Evolutionary conservation across 1,140 invertebrate species (phyloP).

Genomic region (Diuraphis noxia): DNA sequence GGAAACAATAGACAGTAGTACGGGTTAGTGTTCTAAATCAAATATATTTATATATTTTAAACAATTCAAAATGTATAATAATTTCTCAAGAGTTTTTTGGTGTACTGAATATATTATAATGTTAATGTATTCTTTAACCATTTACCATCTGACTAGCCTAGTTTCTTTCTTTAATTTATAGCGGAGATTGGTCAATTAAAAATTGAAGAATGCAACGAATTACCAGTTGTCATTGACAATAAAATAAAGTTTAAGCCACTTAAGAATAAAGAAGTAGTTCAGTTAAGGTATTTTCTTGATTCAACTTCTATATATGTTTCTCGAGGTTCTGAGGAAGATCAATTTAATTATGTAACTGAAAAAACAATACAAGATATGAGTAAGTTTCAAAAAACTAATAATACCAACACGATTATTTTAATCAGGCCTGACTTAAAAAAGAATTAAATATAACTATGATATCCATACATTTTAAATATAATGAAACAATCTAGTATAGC

Average conservation of each 20-base stretch:
- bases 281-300: constrained; percentile 8
- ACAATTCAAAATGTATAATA: no score
- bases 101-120: no score
- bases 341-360: neutral
- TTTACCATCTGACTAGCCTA: no score
- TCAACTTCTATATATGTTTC: constrained; percentile 18
- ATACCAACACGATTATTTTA: no score
- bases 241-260: neutral
- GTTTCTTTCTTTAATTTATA: neutral
- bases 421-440: no score
- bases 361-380: neutral
- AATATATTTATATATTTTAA: neutral
- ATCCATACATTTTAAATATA: no score
- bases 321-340: neutral
- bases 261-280: constrained; percentile 19
- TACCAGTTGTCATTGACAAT: neutral
- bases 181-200: neutral
- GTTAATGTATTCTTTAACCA: no score
- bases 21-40: neutral
- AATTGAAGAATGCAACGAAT: neutral
- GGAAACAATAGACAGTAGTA: neutral
- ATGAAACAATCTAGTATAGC: no score
- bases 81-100: no score
- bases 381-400: neutral
- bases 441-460: no score